These are phyloP conservation scores for Chymomyza amoena DNA, from an alignment of 2,888 invertebrate species.

Conservation along the genomic window DNA sequence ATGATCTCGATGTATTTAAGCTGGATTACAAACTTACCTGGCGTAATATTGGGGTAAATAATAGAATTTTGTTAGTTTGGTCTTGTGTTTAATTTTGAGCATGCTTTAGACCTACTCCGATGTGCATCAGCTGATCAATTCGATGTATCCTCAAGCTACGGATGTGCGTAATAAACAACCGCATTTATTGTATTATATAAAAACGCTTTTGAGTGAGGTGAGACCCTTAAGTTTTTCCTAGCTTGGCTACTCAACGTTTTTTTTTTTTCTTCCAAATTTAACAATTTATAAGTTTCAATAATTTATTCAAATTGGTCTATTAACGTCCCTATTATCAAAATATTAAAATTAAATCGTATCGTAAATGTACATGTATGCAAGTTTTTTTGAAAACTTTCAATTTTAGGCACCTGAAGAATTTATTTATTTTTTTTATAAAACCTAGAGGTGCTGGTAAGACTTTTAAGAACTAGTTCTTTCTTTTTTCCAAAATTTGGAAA, in stretches of 20 bases:
- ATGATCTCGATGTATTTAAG: slow-evolving; percentile 49
- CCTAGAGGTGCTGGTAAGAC: too few species aligned
- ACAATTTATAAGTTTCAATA: too few species aligned
- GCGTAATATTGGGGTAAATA: slow-evolving; percentile 71
- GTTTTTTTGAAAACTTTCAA: too few species aligned
- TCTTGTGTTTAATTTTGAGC: not conserved
- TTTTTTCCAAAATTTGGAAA: too few species aligned
- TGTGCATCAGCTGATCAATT: slow-evolving; percentile 67
- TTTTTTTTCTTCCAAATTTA: too few species aligned
- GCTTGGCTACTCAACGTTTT: not conserved
- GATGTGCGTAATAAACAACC: slow-evolving; percentile 62
- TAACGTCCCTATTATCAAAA: too few species aligned
- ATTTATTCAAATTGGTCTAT: too few species aligned
- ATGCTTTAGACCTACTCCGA: slow-evolving; percentile 65
- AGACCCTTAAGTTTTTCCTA: slow-evolving; percentile 73
- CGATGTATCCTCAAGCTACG: slow-evolving; percentile 58
- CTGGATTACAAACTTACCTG: slow-evolving; percentile 65
- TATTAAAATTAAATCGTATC: too few species aligned
- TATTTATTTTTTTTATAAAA: too few species aligned
- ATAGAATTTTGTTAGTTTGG: not conserved
- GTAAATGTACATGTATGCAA: too few species aligned
- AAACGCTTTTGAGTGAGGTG: slow-evolving; percentile 59
- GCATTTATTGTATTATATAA: slow-evolving; percentile 62
- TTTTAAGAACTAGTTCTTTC: too few species aligned
- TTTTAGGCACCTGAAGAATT: too few species aligned